These are phyloP conservation scores for Argyra leucocephala DNA, from an alignment of 2,888 invertebrate genomes.

Conservation along the genomic window DNA sequence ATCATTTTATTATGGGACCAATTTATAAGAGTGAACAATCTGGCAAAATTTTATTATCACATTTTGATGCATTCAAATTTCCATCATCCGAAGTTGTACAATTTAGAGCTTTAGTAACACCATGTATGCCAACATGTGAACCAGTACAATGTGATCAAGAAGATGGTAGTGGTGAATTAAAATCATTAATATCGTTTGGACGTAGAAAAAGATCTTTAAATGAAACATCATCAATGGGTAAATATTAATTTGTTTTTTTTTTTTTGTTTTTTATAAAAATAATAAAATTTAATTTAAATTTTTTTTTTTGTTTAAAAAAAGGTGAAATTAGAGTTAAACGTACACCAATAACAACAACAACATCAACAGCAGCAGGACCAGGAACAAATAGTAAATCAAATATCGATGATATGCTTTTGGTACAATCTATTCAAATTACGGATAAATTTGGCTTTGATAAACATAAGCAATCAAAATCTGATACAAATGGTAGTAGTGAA, in stretches of 20 bases:
- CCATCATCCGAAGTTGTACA: slow-evolving; percentile 91
- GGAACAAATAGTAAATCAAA: slow-evolving; percentile 33
- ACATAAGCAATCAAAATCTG: slow-evolving; percentile 47
- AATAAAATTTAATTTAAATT: background rate
- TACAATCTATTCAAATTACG: slow-evolving; percentile 84
- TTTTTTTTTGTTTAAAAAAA: slow-evolving; percentile 9
- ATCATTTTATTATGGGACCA: slow-evolving; percentile 88
- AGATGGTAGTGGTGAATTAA: slow-evolving; percentile 72
- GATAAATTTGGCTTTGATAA: slow-evolving; percentile 83
- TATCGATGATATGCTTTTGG: slow-evolving; percentile 74
- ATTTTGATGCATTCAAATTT: slow-evolving; percentile 94
- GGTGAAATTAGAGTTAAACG: slow-evolving; percentile 30
- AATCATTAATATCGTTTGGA: slow-evolving; percentile 75
- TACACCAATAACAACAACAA: slow-evolving; percentile 17
- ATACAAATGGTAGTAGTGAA: slow-evolving; percentile 49
- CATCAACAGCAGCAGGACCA: background rate
- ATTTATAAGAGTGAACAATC: slow-evolving; percentile 71
- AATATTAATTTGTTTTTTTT: slow-evolving; percentile 11
- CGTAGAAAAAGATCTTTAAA: slow-evolving; percentile 63
- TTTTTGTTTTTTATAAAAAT: background rate
- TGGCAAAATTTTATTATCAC: slow-evolving; percentile 76
- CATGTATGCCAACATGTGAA: slow-evolving; percentile 86
- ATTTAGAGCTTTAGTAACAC: slow-evolving; percentile 87
- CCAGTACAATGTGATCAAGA: slow-evolving; percentile 82
- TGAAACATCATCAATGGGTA: slow-evolving; percentile 19